Evolutionary conservation across 1,140 invertebrate genomes (phyloP), one percentile per base, ranked within the genome.

Genomic region (Solenopsis fugax): DNA sequence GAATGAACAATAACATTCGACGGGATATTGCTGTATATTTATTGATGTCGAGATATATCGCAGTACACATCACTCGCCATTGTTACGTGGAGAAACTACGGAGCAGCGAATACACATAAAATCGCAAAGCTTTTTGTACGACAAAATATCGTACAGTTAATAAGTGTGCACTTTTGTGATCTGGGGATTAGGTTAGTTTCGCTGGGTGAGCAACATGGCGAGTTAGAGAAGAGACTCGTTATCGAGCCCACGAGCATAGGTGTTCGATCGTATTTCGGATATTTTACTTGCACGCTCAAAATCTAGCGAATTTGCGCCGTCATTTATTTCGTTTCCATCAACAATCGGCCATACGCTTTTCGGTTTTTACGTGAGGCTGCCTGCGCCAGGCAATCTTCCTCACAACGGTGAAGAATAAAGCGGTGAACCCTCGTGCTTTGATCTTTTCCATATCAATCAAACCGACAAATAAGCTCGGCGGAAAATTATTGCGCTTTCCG

Each of bases 121-220:
- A 12, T 24, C 41, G n/a, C 7, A 3, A 29, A 71, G 29, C 29
- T 34, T 0, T 41, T 13, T 48, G 13, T 21, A 48, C 41, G 41
- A 41, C 41, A 41, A 41, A 41, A 41, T 6, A 5, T 16, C 12
- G 29, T 29, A 24, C 21, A n/a, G n/a, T 9, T 10, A 10, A 7
- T 16, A 58, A 7, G 24, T 60, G 24, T 24, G 29, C 29, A 16
- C 21, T 24, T 29, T 60, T 29, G 24, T 7, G 41, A 13, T 29
- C 58, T 4, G 4, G 37, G 12, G 9, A 2, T 67, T 67, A 41
- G 72, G 72, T 75, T 75, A 75, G 37, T 67, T 67, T 67, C 12
- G 12, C 4, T 13, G 2, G 18, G n/a, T 24, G 72, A 41, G 5
- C 48, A 72, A 52, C 24, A 52, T 72, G 69, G 50, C 34, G 72